Base-by-base conservation (phyloP, 2,113 vertebrate species). In the Athene cunicularia region DNA sequence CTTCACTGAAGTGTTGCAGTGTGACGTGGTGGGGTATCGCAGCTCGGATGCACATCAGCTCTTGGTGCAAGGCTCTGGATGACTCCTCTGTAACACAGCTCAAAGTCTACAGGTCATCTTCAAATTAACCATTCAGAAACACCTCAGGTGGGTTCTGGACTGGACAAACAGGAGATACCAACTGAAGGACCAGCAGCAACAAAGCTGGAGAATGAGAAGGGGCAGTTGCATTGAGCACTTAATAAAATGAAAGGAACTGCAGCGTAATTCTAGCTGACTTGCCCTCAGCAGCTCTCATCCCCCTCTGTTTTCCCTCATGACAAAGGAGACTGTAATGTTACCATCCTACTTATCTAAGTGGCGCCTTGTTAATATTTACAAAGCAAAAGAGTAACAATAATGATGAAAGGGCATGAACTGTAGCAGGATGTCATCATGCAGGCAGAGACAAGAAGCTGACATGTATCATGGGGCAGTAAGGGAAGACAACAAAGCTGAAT, bases 341-440 rank as follows among this genome's bases (percentile, higher is more conserved):
- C 88, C 89, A 37, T 17, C 45, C 49, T 24, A n/a, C 55, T 88
- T 22, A 72, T 2, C 20, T 53, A 52, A 56, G 49, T 6, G 21
- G 49, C 27, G 39, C 84, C 70, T 92, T 67, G 60, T 81, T 91
- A 84, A 64, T 87, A 79, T 81, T 89, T 81, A 86, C 93, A 94
- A 82, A 89, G 73, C 66, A n/a, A 45, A 43, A 39, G 80, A 62
- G 8, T 7, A 89, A 70, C n/a, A 35, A 23, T 52, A 33, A 85
- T 2, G 35, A 77, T 43, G 39, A 81, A 81, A 75, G 83, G 83
- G 83, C 72, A 68, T 35, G 35, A 79, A 53, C 39, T 79, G 75
- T 2, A 74, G 83, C 86, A 72, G 56, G 35, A 58, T 68, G 58
- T 70, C 73, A 7, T 70, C 73, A 7, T 1, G 50, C 53, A 66